Evolutionary conservation across 2,113 vertebrate species (phyloP), one percentile per base, ranked within the genome.

Genomic region (Caretta caretta): DNA sequence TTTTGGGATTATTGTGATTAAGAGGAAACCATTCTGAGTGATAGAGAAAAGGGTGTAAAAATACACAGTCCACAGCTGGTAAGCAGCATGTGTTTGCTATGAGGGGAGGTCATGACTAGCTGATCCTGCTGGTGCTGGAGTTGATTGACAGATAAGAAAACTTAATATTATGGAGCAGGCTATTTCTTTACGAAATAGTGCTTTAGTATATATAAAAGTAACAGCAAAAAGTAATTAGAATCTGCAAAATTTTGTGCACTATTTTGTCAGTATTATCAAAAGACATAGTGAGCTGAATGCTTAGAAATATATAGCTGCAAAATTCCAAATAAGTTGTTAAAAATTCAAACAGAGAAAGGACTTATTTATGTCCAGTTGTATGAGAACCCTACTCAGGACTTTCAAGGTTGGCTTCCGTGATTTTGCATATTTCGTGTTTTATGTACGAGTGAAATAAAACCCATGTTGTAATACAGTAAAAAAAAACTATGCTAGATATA

Each of bases 1-100:
- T 99, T 98, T 96, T 97, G 97, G 97, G 98, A 99, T 99, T 98
- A 99, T 99, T 99, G 98, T 99, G 98, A 99, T 99, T 98, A 98
- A 98, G 98, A 98, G 98, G 98, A 98, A 98, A 98, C 98, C 98
- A 97, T 98, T 98, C 97, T 98, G 98, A 98, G 98, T 98, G 97
- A 98, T 97, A 94, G 98, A 97, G 98, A 96, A 98, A 98, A 97
- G 97, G 96, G 98, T 97, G 98, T 97, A 98, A 97, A 97, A 97
- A 98, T 89, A 97, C 97, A 97, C 96, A 96, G 97, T 97, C 97
- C 98, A 98, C 98, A 98, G 98, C 98, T 99, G 98, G 98, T 98
- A 95, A 98, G 98, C 98, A 98, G 98, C 98, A 98, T 98, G 98
- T 97, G 98, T 98, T 98, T 98, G 97, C 98, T 98, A 86, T 97